phyloP scores from a whole-genome alignment of 1,140 invertebrate species.

The Cardiocondyla obscurior region DNA sequence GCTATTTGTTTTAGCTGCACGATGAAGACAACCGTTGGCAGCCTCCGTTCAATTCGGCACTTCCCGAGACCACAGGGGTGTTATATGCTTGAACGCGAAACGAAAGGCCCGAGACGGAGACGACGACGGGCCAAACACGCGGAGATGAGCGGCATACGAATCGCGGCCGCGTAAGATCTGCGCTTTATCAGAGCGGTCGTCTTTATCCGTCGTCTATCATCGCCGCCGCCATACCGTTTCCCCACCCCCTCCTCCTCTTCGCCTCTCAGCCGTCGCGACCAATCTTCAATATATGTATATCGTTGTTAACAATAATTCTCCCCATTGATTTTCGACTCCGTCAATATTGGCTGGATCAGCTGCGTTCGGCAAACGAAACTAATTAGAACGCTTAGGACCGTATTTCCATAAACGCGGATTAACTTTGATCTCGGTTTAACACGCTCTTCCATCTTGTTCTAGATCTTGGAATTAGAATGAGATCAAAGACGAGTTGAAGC shows the following conservation, averaged over 20 bases:
- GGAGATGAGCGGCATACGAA: background rate
- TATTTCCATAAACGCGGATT: too few relatives aligned
- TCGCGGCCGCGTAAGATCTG: background rate
- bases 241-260: too few relatives aligned
- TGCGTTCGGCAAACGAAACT: too few relatives aligned
- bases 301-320: background rate
- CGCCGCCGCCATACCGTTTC: background rate
- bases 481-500: too few relatives aligned
- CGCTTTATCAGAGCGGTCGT: background rate
- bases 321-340: too few relatives aligned
- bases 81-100: background rate
- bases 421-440: too few relatives aligned
- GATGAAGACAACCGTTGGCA: background rate
- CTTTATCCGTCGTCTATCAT: conserved; percentile 17
- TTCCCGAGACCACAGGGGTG: background rate
- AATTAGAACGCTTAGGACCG: too few relatives aligned
- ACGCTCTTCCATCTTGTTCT: too few relatives aligned
- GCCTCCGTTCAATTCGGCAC: background rate
- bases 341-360: too few relatives aligned
- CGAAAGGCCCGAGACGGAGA: background rate
- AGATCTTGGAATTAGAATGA: too few relatives aligned
- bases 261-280: background rate
- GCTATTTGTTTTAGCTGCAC: background rate
- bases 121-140: background rate
- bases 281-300: background rate